phyloP scores from a whole-genome alignment of 2,113 vertebrate genomes.

The Equus przewalskii region DNA sequence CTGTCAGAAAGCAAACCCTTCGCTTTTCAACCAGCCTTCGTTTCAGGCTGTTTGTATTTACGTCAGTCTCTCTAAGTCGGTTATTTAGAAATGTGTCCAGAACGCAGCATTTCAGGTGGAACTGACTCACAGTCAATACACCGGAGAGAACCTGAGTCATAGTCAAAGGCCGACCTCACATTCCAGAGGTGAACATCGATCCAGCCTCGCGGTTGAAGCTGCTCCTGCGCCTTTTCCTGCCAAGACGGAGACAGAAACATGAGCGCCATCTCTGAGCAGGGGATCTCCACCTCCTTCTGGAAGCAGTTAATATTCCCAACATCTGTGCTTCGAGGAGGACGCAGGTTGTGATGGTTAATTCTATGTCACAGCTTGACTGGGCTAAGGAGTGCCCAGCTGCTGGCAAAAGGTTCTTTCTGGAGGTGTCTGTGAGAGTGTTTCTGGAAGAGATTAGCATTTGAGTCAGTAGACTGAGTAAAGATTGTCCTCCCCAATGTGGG shows the following conservation, averaged over 20 bases:
- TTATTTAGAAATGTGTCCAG: background rate
- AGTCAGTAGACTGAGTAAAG: background rate
- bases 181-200: background rate
- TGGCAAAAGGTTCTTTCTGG: too few relatives aligned
- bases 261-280: too few relatives aligned
- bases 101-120: background rate
- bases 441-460: background rate
- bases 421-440: background rate
- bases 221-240: background rate
- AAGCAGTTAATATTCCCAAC: background rate
- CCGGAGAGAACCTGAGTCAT: background rate
- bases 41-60: background rate
- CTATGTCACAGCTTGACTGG: too few relatives aligned
- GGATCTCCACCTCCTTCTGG: background rate
- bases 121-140: background rate
- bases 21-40: background rate
- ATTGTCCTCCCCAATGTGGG: background rate
- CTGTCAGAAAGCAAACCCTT: background rate
- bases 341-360: background rate
- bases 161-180: background rate
- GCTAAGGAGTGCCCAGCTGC: background rate
- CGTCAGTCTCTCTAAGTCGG: background rate
- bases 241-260: background rate
- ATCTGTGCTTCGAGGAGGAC: background rate
- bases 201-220: background rate